Evolutionary conservation across 2,888 invertebrate species (phyloP), one percentile per base, ranked within the genome.

Genomic region (Lasioglossum oenotherae): DNA sequence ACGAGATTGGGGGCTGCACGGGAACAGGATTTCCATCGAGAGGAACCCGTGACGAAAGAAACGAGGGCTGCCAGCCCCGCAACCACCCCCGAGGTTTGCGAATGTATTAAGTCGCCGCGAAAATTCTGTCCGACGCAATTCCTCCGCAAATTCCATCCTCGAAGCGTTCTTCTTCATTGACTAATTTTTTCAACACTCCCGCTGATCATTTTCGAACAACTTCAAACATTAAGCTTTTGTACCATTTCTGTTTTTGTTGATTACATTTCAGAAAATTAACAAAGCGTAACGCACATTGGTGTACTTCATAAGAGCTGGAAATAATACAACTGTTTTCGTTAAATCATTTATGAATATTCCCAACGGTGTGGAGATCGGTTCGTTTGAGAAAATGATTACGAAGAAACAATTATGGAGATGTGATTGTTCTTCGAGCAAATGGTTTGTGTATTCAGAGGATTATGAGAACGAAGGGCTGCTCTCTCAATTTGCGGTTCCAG

Each of bases 11-110:
- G 71, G 49, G 38, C 14, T 14, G 71, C 60, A n/a, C 71, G 44
- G 76, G 38, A 69, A 53, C 38, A 19, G 78, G 49, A 78, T 71
- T 72, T 78, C 31, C 78, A 82, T 49, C 72, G 75, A 78, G 73
- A 46, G 73, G 44, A 64, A 76, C 67, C 31, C 76, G 57, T 72
- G 60, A 57, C 82, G 83, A 67, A 72, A 49, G 67, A 49, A 69
- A 49, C 53, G 31, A 27, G 75, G 35, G 67, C 31, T 4, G 27
- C 60, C 27, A 14, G 27, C 16, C 60, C 27, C 67, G 35, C 19
- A 6, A 31, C 67, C 67, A 16, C 31, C 19, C 31, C 35, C 67
- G 8, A 31, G 19, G 19, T 67, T 67, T 67, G 35, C 67, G 67
- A 35, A 67, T 67, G 67, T 35, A 35, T 67, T 67, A 67, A 31